Percentiles rank a stretch among this genome's conserved stretches.
Conservation (phyloP, 2,113 vertebrate genomes). For the Ciconia boyciana region DNA sequence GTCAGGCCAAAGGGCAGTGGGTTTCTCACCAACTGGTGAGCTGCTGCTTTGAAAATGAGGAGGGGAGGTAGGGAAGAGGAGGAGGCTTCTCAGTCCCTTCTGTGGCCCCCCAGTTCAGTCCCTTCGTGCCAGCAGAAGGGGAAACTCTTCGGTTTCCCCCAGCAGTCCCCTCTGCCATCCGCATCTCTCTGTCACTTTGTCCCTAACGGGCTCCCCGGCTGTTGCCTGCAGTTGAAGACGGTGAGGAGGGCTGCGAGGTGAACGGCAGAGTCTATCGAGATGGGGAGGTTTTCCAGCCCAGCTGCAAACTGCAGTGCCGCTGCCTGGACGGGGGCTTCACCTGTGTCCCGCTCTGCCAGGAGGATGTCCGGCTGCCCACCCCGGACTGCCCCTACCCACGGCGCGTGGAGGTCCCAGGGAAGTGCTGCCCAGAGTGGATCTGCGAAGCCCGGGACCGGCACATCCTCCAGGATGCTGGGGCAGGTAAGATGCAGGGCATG, state of each 20-base stretch:
- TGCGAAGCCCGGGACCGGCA: conserved; percentile 79
- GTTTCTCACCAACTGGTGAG: not conserved
- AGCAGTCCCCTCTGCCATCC: not conserved
- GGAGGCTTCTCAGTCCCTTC: not conserved
- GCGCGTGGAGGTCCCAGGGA: conserved; percentile 78
- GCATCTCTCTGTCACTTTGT: not conserved
- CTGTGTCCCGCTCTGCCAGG: conserved; percentile 82
- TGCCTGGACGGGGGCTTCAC: conserved; percentile 84
- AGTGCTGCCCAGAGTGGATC: conserved; percentile 93
- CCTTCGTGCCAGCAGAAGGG: not conserved
- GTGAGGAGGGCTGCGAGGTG: conserved; percentile 81
- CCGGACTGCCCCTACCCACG: conserved; percentile 85
- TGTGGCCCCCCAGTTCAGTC: not conserved
- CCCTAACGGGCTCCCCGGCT: not conserved
- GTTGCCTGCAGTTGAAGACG: conserved; percentile 72
- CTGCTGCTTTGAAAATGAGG: not conserved
- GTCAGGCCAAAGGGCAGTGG: not conserved
- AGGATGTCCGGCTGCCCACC: conserved; percentile 78
- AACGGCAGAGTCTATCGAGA: conserved; percentile 83
- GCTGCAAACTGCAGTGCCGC: conserved; percentile 82
- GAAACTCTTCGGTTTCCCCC: not conserved
- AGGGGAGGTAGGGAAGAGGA: not conserved
- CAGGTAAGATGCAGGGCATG: conserved; percentile 65
- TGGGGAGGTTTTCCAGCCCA: conserved; percentile 89
- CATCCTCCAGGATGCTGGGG: conserved; percentile 10